These are phyloP conservation scores for Pangasianodon gigas DNA, from an alignment of 2,113 vertebrate genomes.

Conservation along the genomic window DNA sequence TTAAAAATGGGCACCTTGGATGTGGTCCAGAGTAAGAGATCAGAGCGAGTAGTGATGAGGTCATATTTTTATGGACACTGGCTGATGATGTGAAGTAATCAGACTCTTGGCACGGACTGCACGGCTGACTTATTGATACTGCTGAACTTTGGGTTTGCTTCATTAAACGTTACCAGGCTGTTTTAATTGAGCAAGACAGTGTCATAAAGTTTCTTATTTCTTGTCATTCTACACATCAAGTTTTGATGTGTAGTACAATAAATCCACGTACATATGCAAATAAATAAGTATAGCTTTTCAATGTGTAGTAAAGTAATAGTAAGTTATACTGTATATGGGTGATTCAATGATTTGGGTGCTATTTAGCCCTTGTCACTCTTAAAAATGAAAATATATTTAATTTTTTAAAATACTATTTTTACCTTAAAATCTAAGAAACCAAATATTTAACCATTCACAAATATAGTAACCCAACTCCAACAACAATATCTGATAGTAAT, in stretches of 20 bases:
- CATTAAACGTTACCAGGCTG: neutral
- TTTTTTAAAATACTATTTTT: neutral
- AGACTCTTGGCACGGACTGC: conserved; percentile 43
- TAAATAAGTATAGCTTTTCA: neutral
- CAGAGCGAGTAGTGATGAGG: conserved; percentile 43
- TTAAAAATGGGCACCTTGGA: conserved; percentile 12
- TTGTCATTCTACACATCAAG: neutral
- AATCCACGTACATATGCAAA: neutral
- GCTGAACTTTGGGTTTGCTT: neutral
- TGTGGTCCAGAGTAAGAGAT: conserved; percentile 34
- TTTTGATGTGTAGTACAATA: neutral
- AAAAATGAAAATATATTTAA: neutral
- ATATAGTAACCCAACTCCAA: neutral
- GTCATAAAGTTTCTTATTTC: neutral
- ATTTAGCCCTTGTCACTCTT: neutral
- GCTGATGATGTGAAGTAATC: conserved; percentile 50
- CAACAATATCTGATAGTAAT: neutral
- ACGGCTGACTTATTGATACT: neutral
- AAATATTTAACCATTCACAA: neutral
- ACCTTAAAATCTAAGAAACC: neutral
- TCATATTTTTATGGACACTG: conserved; percentile 50
- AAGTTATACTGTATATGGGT: neutral
- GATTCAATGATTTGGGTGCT: neutral
- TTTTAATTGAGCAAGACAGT: neutral
- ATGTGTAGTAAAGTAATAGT: neutral